Percentiles rank a stretch among this genome's conserved stretches.
These are phyloP conservation scores for Trimorus sp. DNA, from an alignment of 2,888 invertebrate species.

Conservation along the genomic window DNA sequence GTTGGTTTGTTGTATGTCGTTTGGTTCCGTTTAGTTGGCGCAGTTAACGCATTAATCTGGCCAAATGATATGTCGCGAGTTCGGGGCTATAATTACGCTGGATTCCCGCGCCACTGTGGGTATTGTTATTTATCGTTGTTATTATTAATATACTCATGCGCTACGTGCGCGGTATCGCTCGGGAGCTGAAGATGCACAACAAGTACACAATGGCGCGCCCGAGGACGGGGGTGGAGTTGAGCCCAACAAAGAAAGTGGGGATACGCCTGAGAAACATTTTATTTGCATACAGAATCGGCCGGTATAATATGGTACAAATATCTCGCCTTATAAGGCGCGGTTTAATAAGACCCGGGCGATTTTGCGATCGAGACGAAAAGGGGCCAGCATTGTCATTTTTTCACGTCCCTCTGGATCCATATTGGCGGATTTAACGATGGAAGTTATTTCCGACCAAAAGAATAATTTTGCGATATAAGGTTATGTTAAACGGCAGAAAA, in stretches of 20 bases:
- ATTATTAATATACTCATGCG: constrained; percentile 68
- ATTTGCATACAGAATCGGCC: constrained; percentile 78
- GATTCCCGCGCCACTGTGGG: constrained; percentile 72
- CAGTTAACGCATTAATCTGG: constrained; percentile 64
- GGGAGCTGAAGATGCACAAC: constrained; percentile 56
- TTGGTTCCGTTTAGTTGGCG: constrained; percentile 54
- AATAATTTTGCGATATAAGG: too few species aligned
- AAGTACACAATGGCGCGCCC: constrained; percentile 77
- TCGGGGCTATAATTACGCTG: constrained; percentile 77
- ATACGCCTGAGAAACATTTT: constrained; percentile 68
- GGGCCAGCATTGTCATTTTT: too few species aligned
- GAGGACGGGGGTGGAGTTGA: constrained; percentile 79
- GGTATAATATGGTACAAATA: constrained; percentile 73
- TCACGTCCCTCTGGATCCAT: too few species aligned
- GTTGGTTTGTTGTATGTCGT: constrained; percentile 51
- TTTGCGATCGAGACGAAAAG: constrained; percentile 5
- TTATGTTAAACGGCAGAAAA: too few species aligned
- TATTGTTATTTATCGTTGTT: constrained; percentile 64
- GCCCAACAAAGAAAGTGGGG: constrained; percentile 64
- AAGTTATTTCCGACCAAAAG: too few species aligned
- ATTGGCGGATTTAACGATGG: too few species aligned
- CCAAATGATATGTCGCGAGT: constrained; percentile 71
- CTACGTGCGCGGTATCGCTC: constrained; percentile 61
- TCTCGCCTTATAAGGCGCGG: constrained; percentile 57
- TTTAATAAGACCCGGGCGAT: constrained; percentile 27